Conservation (phyloP, 2,797 vertebrate species). For the Cynopterus sphinx region DNA sequence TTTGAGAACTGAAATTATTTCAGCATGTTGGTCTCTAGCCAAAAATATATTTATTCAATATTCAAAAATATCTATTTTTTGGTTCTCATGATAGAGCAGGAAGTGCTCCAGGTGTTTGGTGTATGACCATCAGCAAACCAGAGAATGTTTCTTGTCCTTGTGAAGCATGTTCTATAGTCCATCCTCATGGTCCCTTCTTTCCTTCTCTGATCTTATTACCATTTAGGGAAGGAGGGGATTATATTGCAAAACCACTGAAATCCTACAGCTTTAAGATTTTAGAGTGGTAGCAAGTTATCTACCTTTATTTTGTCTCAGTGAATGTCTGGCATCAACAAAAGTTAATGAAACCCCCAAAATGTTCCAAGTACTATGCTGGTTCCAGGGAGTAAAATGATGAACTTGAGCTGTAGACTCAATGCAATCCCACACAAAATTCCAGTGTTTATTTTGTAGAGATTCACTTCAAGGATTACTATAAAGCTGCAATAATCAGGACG, state of each 20-base stretch:
- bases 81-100: neutral
- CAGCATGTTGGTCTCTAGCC: conserved; percentile 8
- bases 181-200: neutral
- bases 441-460: neutral
- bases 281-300: neutral
- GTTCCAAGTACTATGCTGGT: neutral
- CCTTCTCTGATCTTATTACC: neutral
- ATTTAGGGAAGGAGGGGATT: neutral
- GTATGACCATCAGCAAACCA: neutral
- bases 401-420: neutral
- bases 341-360: neutral
- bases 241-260: neutral
- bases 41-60: neutral
- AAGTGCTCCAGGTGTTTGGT: neutral
- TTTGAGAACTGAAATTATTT: conserved; percentile 52
- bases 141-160: neutral
- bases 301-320: neutral
- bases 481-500: neutral
- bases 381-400: neutral
- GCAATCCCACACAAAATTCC: neutral
- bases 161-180: neutral
- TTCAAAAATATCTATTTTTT: neutral
- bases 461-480: neutral
- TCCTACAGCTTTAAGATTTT: neutral
- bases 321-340: neutral